A percentile compares a stretch with the other conserved stretches of the same genome.
Conservation (phyloP, 2,888 invertebrate genomes). For the Caenorhabditis sp. region DNA sequence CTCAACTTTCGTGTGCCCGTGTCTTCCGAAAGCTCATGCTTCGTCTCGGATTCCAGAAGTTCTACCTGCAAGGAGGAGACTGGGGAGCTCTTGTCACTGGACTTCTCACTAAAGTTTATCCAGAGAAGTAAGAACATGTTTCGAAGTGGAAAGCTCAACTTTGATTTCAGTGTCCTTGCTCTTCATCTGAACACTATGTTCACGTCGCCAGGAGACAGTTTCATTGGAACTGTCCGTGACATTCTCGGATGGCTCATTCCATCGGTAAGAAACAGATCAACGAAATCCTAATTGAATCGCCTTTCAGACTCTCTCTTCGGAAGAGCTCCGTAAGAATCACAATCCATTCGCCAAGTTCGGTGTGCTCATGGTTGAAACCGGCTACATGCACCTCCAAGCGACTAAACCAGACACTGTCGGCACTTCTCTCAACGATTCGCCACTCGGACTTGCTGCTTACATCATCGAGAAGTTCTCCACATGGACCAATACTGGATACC, state of each 20-base stretch:
- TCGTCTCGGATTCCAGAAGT: constrained; percentile 87
- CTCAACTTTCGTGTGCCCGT: constrained; percentile 82
- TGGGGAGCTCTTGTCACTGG: constrained; percentile 89
- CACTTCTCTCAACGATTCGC: constrained; percentile 89
- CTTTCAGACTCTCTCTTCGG: constrained; percentile 61
- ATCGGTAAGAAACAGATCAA: constrained; percentile 13
- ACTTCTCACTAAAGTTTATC: constrained; percentile 87
- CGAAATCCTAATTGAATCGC: neutral
- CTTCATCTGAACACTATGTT: constrained; percentile 87
- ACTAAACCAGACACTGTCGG: constrained; percentile 94
- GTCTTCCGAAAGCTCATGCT: constrained; percentile 88
- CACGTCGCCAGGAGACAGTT: constrained; percentile 77
- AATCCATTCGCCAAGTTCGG: constrained; percentile 71
- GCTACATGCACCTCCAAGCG: constrained; percentile 89
- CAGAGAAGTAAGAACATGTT: constrained; percentile 84
- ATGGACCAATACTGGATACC: constrained; percentile 86
- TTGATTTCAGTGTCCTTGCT: constrained; percentile 85
- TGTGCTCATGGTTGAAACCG: constrained; percentile 84
- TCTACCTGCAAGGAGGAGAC: constrained; percentile 88
- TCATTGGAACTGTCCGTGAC: constrained; percentile 59
- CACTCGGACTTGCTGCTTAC: constrained; percentile 92
- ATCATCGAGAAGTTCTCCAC: constrained; percentile 92
- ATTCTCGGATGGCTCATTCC: constrained; percentile 74
- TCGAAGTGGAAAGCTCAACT: too few relatives aligned
- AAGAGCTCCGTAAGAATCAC: constrained; percentile 52